phyloP scores from a whole-genome alignment of 2,888 invertebrate species.

The Caenorhabditis sulstoni region DNA sequence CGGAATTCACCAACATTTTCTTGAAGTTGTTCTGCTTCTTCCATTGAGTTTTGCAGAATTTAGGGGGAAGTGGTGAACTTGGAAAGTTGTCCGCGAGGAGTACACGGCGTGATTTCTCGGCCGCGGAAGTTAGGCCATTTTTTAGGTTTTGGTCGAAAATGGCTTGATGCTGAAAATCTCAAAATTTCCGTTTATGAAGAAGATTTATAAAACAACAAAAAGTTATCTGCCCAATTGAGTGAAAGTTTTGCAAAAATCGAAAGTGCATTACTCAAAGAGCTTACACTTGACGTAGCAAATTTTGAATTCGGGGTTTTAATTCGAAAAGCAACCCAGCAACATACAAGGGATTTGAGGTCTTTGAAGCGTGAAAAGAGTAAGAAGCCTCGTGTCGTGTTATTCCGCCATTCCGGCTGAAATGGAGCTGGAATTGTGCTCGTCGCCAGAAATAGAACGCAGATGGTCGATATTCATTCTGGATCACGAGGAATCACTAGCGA shows the following conservation, averaged over 20 bases:
- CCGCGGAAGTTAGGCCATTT: neutral
- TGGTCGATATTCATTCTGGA: conserved; percentile 40
- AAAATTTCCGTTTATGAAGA: no score
- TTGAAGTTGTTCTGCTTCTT: neutral
- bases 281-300: conserved; percentile 45
- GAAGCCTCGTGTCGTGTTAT: conserved; percentile 1
- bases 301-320: conserved; percentile 5
- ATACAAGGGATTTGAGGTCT: conserved; percentile 10
- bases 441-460: conserved; percentile 20
- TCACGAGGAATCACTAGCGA: conserved; percentile 26
- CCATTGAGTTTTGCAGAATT: conserved; percentile 5
- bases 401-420: conserved; percentile 7
- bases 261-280: conserved; percentile 18
- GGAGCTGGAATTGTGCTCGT: neutral
- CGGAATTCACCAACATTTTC: neutral
- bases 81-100: conserved; percentile 5
- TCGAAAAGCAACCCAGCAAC: conserved; percentile 10
- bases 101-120: conserved; percentile 14
- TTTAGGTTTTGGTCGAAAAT: neutral
- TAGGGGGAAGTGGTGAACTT: neutral
- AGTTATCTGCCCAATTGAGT: no score
- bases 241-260: no score
- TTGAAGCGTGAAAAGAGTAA: conserved; percentile 12
- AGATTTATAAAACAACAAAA: no score
- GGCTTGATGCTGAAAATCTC: no score